phyloP scores from a whole-genome alignment of 2,113 vertebrate genomes.

The Prunella fulvescens region DNA sequence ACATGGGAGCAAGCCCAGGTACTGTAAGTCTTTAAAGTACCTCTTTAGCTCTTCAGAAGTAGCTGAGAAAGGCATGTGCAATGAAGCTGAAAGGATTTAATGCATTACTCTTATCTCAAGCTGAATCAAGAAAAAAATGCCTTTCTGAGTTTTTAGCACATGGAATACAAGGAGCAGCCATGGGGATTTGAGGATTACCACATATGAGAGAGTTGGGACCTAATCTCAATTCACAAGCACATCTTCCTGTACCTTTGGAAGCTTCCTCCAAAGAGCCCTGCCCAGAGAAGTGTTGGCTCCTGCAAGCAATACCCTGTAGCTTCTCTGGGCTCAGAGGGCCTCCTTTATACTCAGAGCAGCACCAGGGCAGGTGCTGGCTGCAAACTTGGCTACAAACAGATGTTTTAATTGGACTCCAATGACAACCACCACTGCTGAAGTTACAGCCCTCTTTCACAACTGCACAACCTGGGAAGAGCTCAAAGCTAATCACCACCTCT shows the following conservation, averaged over 20 bases:
- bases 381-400: neutral
- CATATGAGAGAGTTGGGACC: neutral
- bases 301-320: neutral
- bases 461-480: neutral
- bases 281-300: neutral
- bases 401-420: neutral
- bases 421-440: neutral
- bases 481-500: neutral
- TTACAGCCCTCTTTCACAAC: neutral
- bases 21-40: neutral
- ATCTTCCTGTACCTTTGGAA: neutral
- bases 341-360: neutral
- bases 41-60: neutral
- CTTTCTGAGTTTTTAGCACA: neutral
- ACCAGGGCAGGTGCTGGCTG: neutral
- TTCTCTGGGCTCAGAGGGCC: neutral
- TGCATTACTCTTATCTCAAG: neutral
- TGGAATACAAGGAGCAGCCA: neutral
- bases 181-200: neutral
- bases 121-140: neutral
- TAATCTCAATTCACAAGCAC: neutral
- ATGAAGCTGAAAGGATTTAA: neutral
- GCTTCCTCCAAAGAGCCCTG: neutral
- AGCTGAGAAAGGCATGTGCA: neutral
- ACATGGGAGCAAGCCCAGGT: neutral